Conservation (phyloP, 2,797 vertebrate species). For the Enteromius mattozi region DNA sequence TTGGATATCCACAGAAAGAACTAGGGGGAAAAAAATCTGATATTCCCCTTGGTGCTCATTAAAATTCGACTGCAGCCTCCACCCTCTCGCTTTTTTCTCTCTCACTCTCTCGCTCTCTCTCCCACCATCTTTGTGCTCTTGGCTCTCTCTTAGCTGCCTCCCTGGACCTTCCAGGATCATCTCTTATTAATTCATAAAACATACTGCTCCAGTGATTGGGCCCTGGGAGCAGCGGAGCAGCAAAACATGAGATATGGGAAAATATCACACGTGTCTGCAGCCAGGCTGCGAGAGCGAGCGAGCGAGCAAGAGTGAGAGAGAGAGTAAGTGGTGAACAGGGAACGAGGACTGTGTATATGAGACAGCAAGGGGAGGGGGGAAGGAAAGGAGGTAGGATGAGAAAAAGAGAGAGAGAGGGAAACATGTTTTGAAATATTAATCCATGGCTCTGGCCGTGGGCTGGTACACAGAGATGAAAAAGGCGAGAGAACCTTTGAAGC, state of each 20-base stretch:
- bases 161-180: conserved; percentile 79
- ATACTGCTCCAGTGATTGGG: conserved; percentile 77
- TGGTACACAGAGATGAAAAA: conserved; percentile 76
- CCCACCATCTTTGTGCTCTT: conserved; percentile 75
- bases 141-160: conserved; percentile 71
- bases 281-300: conserved; percentile 55
- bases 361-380: conserved; percentile 54
- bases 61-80: conserved; percentile 79
- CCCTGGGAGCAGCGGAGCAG: conserved; percentile 77
- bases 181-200: conserved; percentile 90
- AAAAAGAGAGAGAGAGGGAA: conserved; percentile 64
- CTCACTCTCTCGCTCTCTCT: conserved; percentile 59
- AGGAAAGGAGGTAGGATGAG: conserved; percentile 35
- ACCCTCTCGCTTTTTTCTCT: conserved; percentile 63
- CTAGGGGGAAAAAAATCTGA: conserved; percentile 57
- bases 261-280: conserved; percentile 78
- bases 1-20: conserved; percentile 67
- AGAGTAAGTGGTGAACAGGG: conserved; percentile 57
- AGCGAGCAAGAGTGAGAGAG: conserved; percentile 36
- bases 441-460: conserved; percentile 80
- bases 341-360: conserved; percentile 57
- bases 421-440: conserved; percentile 81
- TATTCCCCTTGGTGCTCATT: conserved; percentile 88
- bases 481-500: conserved; percentile 77
- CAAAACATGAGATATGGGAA: conserved; percentile 79